Percentiles rank a stretch among this genome's conserved stretches.
Conservation (phyloP, 2,113 vertebrate genomes). For the Hemiprocne comata region DNA sequence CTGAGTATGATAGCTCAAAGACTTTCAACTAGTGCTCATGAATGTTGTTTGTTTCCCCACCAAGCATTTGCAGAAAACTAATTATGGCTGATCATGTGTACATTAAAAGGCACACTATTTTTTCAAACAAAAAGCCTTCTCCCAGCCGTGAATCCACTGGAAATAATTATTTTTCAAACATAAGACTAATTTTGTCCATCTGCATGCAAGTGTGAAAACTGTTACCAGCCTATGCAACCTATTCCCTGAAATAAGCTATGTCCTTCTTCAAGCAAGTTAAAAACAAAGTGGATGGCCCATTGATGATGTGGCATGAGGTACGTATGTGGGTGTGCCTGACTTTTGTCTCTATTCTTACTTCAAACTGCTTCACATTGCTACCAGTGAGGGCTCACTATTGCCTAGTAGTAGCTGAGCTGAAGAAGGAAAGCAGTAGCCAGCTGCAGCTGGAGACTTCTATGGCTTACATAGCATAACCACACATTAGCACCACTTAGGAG, state of each 20-base stretch:
- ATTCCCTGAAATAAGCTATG: background rate
- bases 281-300: background rate
- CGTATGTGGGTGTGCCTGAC: fast-evolving
- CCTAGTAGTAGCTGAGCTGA: background rate
- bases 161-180: background rate
- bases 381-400: background rate
- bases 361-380: background rate
- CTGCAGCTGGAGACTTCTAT: background rate
- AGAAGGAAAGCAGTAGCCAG: background rate
- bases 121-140: background rate
- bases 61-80: background rate
- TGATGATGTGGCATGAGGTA: background rate
- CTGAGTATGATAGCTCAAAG: background rate
- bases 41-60: background rate
- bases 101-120: background rate
- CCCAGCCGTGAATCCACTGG: background rate
- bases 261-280: background rate
- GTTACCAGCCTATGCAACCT: background rate
- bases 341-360: background rate
- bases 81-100: background rate
- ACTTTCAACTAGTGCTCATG: background rate
- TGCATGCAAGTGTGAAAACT: background rate
- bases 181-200: background rate
- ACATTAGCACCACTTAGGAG: fast-evolving
- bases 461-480: background rate